Evolutionary conservation across 2,797 vertebrate genomes (phyloP).

Genomic region (Morelia viridis): DNA sequence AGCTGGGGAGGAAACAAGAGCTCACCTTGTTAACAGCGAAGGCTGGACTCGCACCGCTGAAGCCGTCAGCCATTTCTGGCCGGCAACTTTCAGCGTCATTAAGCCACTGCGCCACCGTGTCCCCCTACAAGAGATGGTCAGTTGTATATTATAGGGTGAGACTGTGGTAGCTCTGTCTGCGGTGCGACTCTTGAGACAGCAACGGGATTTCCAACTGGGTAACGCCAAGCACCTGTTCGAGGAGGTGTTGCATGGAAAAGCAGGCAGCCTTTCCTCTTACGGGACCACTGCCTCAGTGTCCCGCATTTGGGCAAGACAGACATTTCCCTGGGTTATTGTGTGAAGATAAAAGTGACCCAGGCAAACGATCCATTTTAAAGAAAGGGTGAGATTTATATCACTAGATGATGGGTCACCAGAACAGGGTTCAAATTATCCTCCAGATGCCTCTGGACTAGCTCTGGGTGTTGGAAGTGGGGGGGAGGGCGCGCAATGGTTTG

Average conservation of each 20-base stretch:
- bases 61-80: too few relatives aligned
- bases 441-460: background rate
- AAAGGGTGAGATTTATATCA: background rate
- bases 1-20: too few relatives aligned
- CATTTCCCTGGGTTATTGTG: background rate
- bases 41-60: too few relatives aligned
- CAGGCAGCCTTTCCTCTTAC: background rate
- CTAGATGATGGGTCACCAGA: too few relatives aligned
- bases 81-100: too few relatives aligned
- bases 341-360: background rate
- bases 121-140: background rate
- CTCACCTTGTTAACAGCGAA: too few relatives aligned
- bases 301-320: background rate
- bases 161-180: background rate
- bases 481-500: too few relatives aligned
- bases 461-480: background rate
- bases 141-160: background rate
- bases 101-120: too few relatives aligned
- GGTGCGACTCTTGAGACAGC: background rate
- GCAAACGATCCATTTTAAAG: too few relatives aligned
- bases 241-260: background rate
- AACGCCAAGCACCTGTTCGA: background rate
- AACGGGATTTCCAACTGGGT: background rate
- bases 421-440: too few relatives aligned
- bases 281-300: background rate